Evolutionary conservation across 2,113 vertebrate species (phyloP).

Genomic region (Callorhinus ursinus): DNA sequence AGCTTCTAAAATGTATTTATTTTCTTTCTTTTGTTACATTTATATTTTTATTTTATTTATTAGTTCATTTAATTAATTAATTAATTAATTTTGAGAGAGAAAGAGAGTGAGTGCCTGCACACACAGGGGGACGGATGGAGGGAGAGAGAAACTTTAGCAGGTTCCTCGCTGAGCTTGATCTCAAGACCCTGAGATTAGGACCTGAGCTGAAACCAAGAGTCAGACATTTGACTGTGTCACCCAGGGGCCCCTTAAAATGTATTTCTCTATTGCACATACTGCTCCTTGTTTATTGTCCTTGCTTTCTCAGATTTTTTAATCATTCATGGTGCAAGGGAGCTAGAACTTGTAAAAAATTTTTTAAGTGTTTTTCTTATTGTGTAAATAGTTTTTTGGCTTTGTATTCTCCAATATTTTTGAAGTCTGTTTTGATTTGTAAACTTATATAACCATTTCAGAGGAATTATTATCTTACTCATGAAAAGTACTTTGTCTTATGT

Average conservation of each 20-base stretch:
- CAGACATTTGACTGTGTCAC: not conserved
- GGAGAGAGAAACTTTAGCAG: not conserved
- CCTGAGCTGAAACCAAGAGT: not conserved
- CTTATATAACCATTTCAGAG: not conserved
- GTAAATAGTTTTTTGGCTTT: constrained; percentile 43
- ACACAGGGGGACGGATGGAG: not conserved
- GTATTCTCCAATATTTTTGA: not conserved
- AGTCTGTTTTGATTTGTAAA: not conserved
- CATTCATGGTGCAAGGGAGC: constrained; percentile 33
- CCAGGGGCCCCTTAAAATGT: not conserved
- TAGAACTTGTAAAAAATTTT: constrained; percentile 23
- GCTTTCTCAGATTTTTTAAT: constrained; percentile 67
- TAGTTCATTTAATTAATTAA: not conserved
- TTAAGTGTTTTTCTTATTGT: constrained; percentile 52
- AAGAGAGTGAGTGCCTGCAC: not conserved
- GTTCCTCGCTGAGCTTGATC: not conserved
- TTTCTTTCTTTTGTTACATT: not conserved
- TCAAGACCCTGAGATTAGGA: not conserved
- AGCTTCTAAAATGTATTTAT: constrained; percentile 73
- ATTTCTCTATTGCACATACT: constrained; percentile 66
- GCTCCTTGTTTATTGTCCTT: constrained; percentile 72
- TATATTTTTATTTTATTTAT: not conserved
- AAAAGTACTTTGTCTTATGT: constrained; percentile 3
- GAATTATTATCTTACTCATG: not conserved
- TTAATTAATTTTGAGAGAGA: not conserved